Evolutionary conservation across 1,140 invertebrate species (phyloP).

Genomic region (Drosophila navojoa): DNA sequence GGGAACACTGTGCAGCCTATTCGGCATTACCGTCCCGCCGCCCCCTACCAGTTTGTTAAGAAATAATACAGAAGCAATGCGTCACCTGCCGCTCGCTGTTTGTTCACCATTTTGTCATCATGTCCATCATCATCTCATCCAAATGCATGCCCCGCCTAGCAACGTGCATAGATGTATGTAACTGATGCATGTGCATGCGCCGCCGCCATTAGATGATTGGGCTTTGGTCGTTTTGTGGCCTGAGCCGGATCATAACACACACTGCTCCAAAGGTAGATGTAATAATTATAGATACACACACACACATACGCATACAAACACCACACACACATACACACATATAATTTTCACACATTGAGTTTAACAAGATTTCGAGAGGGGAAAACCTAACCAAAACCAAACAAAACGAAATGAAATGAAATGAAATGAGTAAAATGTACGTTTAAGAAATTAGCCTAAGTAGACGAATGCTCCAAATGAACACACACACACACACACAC

Average conservation of each 20-base stretch:
- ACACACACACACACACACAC: conserved; percentile 35
- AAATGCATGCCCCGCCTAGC: conserved; percentile 48
- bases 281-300: conserved; percentile 63
- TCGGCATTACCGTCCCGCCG: conserved; percentile 76
- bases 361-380: conserved; percentile 46
- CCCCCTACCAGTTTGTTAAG: conserved; percentile 79
- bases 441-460: conserved; percentile 79
- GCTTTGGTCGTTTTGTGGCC: conserved; percentile 19
- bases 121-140: conserved; percentile 14
- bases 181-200: conserved; percentile 37
- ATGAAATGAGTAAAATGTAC: conserved; percentile 48
- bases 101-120: conserved; percentile 63
- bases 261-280: conserved; percentile 81
- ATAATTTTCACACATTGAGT: conserved; percentile 68
- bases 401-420: conserved; percentile 31
- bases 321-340: conserved; percentile 12
- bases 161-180: conserved; percentile 19
- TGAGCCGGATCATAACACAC: conserved; percentile 40
- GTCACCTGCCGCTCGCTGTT: conserved; percentile 68
- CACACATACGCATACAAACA: background rate
- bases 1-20: conserved; percentile 64
- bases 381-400: conserved; percentile 34
- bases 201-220: conserved; percentile 40
- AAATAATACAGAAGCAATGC: conserved; percentile 80
- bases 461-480: conserved; percentile 76